Evolutionary conservation across 2,113 vertebrate genomes (phyloP).

Genomic region (Gambusia holbrooki): DNA sequence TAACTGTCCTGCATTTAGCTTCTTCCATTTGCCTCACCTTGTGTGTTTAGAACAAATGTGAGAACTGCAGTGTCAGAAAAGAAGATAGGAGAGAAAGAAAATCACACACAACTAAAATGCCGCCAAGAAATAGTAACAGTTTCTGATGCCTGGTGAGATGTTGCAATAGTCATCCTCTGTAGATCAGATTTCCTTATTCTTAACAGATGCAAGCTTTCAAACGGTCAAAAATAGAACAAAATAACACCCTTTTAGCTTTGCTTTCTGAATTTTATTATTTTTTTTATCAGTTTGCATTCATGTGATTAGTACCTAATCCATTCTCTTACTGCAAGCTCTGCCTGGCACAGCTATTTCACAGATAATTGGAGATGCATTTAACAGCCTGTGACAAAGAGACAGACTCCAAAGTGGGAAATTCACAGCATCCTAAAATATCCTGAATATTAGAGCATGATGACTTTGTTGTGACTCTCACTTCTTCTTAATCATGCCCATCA

Average conservation of each 20-base stretch:
- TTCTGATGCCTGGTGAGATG: no score
- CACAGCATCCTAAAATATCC: constrained; percentile 71
- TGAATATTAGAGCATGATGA: constrained; percentile 68
- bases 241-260: background rate
- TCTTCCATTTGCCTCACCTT: background rate
- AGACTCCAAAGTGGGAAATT: constrained; percentile 51
- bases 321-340: constrained; percentile 28
- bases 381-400: constrained; percentile 70
- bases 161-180: background rate
- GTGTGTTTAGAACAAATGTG: background rate
- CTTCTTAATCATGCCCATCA: constrained; percentile 72
- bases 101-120: background rate
- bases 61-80: background rate
- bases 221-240: background rate
- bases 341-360: constrained; percentile 71
- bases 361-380: constrained; percentile 69
- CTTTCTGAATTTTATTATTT: background rate
- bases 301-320: constrained; percentile 28
- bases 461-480: constrained; percentile 74
- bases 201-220: background rate
- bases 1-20: no score
- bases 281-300: background rate
- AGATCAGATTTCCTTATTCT: background rate
- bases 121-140: no score
- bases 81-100: background rate